phyloP scores from a whole-genome alignment of 2,113 vertebrate genomes.

The Ictidomys tridecemlineatus region DNA sequence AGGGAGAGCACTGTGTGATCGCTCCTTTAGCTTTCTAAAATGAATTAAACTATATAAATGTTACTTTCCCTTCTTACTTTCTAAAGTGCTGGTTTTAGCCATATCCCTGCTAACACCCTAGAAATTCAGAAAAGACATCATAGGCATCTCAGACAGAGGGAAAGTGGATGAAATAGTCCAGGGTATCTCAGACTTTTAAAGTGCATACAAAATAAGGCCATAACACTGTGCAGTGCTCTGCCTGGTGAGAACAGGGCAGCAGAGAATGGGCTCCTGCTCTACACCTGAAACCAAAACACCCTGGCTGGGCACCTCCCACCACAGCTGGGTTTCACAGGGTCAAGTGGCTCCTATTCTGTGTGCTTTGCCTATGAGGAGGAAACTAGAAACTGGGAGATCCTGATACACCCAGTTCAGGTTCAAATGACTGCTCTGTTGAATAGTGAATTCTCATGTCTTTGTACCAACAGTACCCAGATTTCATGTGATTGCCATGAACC shows the following conservation, averaged over 20 bases:
- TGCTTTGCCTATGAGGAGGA: neutral
- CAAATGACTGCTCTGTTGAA: neutral
- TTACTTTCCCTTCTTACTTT: neutral
- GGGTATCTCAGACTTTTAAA: neutral
- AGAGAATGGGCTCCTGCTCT: fast-evolving
- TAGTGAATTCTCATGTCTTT: too few species aligned
- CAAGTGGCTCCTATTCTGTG: too few species aligned
- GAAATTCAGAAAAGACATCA: neutral
- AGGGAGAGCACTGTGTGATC: neutral
- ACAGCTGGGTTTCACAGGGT: neutral
- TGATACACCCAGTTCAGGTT: neutral
- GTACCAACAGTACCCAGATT: neutral
- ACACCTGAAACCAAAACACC: neutral
- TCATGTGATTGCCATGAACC: too few species aligned
- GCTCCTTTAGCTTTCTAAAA: neutral
- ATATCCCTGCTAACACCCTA: neutral
- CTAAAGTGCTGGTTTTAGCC: neutral
- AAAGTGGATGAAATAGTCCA: neutral
- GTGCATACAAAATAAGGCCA: neutral
- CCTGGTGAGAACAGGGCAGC: fast-evolving
- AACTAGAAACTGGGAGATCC: neutral
- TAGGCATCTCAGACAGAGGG: neutral
- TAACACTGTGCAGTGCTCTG: neutral
- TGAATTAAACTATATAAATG: neutral
- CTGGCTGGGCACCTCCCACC: too few species aligned